These are phyloP conservation scores for Monodelphis domestica DNA, from an alignment of 2,797 vertebrate genomes.

Conservation along the genomic window DNA sequence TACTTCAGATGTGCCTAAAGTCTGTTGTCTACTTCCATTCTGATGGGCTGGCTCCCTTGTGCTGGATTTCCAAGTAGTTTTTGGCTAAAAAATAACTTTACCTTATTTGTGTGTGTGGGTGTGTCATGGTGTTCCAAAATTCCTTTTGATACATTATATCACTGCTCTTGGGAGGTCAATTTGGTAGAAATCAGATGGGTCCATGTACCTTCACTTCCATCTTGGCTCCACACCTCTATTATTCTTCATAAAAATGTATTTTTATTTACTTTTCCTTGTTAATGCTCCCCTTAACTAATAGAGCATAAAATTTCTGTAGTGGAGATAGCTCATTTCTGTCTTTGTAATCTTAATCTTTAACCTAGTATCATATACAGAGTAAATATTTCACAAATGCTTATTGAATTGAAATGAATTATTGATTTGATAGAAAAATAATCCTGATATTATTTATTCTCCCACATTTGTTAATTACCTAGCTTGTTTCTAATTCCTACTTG, in stretches of 20 bases:
- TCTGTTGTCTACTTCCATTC: too few relatives aligned
- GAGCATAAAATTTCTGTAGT: background rate
- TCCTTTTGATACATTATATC: too few relatives aligned
- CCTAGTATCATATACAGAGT: background rate
- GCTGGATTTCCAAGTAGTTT: too few relatives aligned
- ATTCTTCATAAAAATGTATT: background rate
- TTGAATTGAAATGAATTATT: background rate
- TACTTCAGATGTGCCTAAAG: too few relatives aligned
- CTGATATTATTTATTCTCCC: background rate
- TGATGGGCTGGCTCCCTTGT: too few relatives aligned
- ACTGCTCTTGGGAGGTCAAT: too few relatives aligned
- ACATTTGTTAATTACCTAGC: background rate
- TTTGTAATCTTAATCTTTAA: background rate
- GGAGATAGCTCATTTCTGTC: background rate
- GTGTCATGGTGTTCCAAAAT: too few relatives aligned
- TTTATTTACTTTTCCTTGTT: background rate
- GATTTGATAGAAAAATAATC: background rate
- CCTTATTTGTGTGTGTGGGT: too few relatives aligned
- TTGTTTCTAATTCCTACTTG: background rate
- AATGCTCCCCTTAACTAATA: background rate
- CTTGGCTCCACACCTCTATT: too few relatives aligned
- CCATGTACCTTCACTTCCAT: too few relatives aligned
- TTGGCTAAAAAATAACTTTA: too few relatives aligned
- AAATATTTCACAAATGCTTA: background rate
- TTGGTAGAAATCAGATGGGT: too few relatives aligned